A percentile compares a stretch with the other conserved stretches of the same genome.
Evolutionary conservation across 2,888 invertebrate genomes (phyloP).

Genomic region (Congeria kusceri): DNA sequence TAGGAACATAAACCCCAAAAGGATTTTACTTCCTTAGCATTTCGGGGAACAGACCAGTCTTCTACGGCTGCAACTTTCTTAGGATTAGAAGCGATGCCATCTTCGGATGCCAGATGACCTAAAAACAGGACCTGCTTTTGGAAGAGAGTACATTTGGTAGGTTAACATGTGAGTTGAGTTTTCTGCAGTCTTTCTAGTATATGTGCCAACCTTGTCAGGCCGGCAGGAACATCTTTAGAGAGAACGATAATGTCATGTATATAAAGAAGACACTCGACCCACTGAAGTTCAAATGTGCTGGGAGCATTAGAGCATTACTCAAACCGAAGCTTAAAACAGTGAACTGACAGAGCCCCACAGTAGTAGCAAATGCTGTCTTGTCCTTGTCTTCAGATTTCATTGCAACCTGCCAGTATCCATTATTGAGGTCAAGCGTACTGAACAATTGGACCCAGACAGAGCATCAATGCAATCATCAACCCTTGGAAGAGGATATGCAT

Average conservation of each 20-base stretch:
- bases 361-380: too few relatives aligned
- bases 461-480: constrained; percentile 45
- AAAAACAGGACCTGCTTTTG: constrained; percentile 12
- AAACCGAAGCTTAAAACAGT: too few relatives aligned
- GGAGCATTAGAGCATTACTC: too few relatives aligned
- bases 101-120: constrained; percentile 25
- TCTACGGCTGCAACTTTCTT: constrained; percentile 15
- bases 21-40: constrained; percentile 13
- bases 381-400: constrained; percentile 13
- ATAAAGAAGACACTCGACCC: too few relatives aligned
- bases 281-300: too few relatives aligned
- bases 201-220: too few relatives aligned
- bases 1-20: constrained; percentile 29
- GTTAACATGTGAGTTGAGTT: too few relatives aligned
- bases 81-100: constrained; percentile 18
- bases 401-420: constrained; percentile 63
- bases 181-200: too few relatives aligned
- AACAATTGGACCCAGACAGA: constrained; percentile 46
- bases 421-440: constrained; percentile 54
- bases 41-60: constrained; percentile 20
- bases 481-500: constrained; percentile 30
- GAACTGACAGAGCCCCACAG: too few relatives aligned
- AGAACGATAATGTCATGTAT: too few relatives aligned
- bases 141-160: too few relatives aligned
- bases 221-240: too few relatives aligned